Evolutionary conservation across 2,113 vertebrate genomes (phyloP).

Genomic region (Macquaria australasica): DNA sequence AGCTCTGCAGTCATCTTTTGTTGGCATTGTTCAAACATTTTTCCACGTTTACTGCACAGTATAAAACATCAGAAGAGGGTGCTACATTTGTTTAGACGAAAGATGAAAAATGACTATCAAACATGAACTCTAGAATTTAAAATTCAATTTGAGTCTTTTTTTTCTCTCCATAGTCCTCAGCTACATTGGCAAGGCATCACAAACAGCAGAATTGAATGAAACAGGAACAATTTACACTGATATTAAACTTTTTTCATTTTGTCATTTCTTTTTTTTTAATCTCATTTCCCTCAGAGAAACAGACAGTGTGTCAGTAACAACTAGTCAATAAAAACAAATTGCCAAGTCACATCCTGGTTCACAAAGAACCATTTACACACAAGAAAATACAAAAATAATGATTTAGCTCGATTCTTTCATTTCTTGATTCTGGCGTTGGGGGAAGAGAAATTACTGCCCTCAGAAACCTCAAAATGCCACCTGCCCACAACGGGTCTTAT

Average conservation of each 20-base stretch:
- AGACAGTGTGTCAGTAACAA: constrained; percentile 23
- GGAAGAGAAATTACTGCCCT: not conserved
- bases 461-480: constrained; percentile 25
- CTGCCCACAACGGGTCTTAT: not conserved
- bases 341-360: constrained; percentile 42
- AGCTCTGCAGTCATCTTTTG: constrained; percentile 29
- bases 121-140: constrained; percentile 44
- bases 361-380: constrained; percentile 58
- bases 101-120: constrained; percentile 62
- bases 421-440: constrained; percentile 9
- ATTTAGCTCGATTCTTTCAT: constrained; percentile 47
- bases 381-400: constrained; percentile 78
- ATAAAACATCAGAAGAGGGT: constrained; percentile 64
- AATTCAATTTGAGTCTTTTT: constrained; percentile 50
- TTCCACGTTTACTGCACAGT: constrained; percentile 52
- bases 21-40: constrained; percentile 30
- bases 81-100: constrained; percentile 74
- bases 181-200: constrained; percentile 70
- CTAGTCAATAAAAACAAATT: constrained; percentile 19
- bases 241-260: constrained; percentile 44
- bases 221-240: constrained; percentile 54
- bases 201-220: constrained; percentile 53
- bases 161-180: constrained; percentile 32
- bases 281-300: constrained; percentile 19
- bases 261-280: constrained; percentile 13